Conservation (phyloP, 2,888 invertebrate genomes). For the Folsomia candida region DNA sequence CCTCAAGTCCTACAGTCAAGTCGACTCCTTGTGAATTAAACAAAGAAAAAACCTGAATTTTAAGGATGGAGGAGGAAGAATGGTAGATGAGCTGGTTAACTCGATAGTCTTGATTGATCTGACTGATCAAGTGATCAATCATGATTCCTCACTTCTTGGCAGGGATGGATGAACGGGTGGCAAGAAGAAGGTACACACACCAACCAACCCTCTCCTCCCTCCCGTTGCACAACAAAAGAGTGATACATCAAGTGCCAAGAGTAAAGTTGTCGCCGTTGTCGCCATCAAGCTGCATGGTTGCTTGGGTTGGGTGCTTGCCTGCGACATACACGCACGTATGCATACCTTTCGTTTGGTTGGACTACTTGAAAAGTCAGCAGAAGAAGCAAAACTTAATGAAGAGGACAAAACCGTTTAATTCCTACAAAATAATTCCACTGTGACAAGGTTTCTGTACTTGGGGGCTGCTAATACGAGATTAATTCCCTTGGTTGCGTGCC, state of each 20-base stretch:
- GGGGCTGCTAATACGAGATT: too few species aligned
- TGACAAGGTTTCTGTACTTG: too few species aligned
- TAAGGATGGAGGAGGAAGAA: not conserved
- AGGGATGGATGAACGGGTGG: not conserved
- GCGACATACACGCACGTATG: too few species aligned
- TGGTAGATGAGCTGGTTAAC: not conserved
- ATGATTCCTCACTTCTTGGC: not conserved
- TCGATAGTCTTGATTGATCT: not conserved
- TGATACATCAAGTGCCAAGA: not conserved
- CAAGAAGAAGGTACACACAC: not conserved
- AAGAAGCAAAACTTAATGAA: not conserved
- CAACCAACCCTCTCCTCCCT: not conserved
- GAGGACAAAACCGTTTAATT: not conserved
- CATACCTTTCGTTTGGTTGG: too few species aligned
- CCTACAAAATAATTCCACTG: too few species aligned
- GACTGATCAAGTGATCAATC: not conserved
- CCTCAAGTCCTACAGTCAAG: not conserved
- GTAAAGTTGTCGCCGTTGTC: not conserved
- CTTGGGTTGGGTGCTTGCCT: too few species aligned
- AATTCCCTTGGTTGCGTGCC: too few species aligned
- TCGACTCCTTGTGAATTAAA: not conserved
- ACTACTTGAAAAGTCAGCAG: not conserved
- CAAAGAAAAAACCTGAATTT: not conserved
- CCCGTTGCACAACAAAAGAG: not conserved
- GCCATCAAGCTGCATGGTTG: not conserved